These are phyloP conservation scores for Epinephelus malabaricus DNA, from an alignment of 2,797 vertebrate species.

Conservation along the genomic window DNA sequence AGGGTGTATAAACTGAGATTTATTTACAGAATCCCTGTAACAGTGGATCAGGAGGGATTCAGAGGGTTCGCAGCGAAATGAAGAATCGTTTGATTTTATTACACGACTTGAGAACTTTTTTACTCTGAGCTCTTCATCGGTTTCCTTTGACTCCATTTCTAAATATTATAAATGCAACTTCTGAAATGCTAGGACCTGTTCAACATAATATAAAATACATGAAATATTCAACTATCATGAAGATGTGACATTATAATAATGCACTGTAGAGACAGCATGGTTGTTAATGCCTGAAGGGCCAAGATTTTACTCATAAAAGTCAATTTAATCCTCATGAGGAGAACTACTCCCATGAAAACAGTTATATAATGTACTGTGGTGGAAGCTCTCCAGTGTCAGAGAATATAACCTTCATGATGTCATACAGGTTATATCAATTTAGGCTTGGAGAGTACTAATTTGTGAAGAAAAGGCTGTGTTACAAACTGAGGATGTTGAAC, in stretches of 20 bases:
- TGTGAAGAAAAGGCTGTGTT: neutral
- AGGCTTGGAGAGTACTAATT: neutral
- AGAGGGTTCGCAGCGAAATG: neutral
- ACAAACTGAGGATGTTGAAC: no score
- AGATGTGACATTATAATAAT: neutral
- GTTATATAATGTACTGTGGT: neutral
- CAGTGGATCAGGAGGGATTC: conserved; percentile 41
- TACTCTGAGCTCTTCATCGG: neutral
- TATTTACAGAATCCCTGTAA: conserved; percentile 11
- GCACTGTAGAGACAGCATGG: neutral
- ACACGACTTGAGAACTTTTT: conserved; percentile 7
- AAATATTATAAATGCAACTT: neutral
- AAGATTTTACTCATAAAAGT: neutral
- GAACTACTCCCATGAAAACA: neutral
- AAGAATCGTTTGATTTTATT: conserved; percentile 15
- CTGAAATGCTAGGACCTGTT: neutral
- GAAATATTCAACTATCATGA: neutral
- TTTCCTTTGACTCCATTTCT: neutral
- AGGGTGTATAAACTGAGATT: conserved; percentile 21
- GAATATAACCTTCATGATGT: neutral
- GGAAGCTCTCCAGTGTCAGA: neutral
- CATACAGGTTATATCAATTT: neutral
- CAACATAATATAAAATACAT: no score
- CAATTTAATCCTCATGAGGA: neutral
- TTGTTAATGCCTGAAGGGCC: neutral